phyloP scores from a whole-genome alignment of 2,888 invertebrate genomes.

The Xestia xanthographa region DNA sequence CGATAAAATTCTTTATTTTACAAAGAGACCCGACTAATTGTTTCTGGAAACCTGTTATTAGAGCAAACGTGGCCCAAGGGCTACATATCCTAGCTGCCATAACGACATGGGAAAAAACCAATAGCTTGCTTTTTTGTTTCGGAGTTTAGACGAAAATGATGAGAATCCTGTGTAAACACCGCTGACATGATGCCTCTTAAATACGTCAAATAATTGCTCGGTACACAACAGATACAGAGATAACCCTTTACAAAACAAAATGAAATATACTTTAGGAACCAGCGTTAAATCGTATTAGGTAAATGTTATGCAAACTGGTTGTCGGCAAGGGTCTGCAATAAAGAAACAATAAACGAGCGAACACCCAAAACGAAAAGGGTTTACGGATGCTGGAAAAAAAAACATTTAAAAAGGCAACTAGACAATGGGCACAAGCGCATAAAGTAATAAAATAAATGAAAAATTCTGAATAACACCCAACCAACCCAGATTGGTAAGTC shows the following conservation, averaged over 20 bases:
- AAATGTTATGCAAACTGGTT: constrained; percentile 82
- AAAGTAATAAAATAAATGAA: constrained; percentile 80
- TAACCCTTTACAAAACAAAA: constrained; percentile 65
- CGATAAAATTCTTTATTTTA: constrained; percentile 86
- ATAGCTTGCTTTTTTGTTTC: constrained; percentile 66
- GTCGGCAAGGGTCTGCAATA: constrained; percentile 81
- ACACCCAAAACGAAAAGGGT: constrained; percentile 83
- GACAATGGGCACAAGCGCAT: constrained; percentile 80
- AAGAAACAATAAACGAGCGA: constrained; percentile 83
- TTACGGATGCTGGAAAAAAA: constrained; percentile 76
- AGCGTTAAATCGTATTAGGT: constrained; percentile 74
- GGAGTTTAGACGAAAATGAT: constrained; percentile 63
- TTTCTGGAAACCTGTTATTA: constrained; percentile 86
- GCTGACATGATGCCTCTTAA: constrained; percentile 63
- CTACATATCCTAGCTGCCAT: constrained; percentile 60
- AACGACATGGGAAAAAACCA: constrained; percentile 71
- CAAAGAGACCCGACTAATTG: constrained; percentile 86
- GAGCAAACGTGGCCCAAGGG: constrained; percentile 77
- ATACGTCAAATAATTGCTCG: constrained; percentile 66
- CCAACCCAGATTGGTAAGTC: constrained; percentile 74
- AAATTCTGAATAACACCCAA: constrained; percentile 76
- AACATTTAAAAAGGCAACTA: constrained; percentile 76
- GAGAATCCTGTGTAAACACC: constrained; percentile 72
- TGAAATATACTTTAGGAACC: constrained; percentile 70
- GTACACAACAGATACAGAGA: constrained; percentile 45